A percentile compares a stretch with the other conserved stretches of the same genome.
phyloP scores from a whole-genome alignment of 2,888 invertebrate genomes.

The Heliconius ismenius region DNA sequence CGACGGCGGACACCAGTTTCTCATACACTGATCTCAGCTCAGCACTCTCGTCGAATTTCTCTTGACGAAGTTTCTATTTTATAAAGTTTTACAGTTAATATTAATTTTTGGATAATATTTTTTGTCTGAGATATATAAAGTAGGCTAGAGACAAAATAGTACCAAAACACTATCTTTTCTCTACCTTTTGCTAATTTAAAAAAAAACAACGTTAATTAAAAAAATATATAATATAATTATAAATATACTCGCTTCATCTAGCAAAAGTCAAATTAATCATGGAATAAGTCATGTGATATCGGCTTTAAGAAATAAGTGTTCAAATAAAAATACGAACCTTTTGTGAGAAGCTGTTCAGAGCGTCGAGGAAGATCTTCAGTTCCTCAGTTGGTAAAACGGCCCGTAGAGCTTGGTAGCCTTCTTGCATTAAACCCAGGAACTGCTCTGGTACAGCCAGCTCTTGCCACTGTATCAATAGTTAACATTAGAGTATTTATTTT shows the following conservation, averaged over 20 bases:
- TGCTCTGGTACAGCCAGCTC: slow-evolving; percentile 82
- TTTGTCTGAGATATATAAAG: neutral
- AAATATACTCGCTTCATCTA: no score
- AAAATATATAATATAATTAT: no score
- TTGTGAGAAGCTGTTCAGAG: slow-evolving; percentile 83
- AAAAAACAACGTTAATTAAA: no score
- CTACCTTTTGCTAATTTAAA: no score
- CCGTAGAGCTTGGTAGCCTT: slow-evolving; percentile 79
- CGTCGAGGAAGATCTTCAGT: slow-evolving; percentile 81
- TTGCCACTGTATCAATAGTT: slow-evolving; percentile 54
- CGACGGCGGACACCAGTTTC: slow-evolving; percentile 80
- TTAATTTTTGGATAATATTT: neutral
- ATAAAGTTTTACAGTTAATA: neutral
- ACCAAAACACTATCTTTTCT: no score
- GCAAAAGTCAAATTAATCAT: no score
- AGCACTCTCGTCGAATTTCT: slow-evolving; percentile 83
- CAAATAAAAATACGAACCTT: slow-evolving; percentile 71
- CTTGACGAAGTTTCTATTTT: slow-evolving; percentile 80
- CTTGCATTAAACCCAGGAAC: slow-evolving; percentile 77
- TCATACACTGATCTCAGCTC: slow-evolving; percentile 84
- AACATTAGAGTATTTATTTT: neutral
- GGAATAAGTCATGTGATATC: no score
- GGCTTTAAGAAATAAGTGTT: neutral
- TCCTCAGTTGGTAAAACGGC: slow-evolving; percentile 85
- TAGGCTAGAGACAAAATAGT: neutral